Evolutionary conservation across 2,113 vertebrate species (phyloP), one percentile per base, ranked within the genome.

Genomic region (Malurus melanocephalus): DNA sequence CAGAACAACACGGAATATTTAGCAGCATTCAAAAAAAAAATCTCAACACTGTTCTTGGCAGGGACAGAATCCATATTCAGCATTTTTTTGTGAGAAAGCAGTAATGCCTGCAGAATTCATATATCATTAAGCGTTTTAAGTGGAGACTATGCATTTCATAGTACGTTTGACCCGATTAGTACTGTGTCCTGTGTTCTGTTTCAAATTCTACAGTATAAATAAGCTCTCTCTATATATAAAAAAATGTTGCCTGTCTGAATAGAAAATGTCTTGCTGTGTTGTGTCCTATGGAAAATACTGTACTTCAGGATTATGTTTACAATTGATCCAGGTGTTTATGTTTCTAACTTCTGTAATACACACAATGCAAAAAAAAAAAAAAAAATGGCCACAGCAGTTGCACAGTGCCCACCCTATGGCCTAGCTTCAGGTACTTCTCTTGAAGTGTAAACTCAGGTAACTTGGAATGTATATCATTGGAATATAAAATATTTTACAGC

Each of bases 371-470:
- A 98, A 97, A 95, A 93, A 76, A 76, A 89, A 84, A 93, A 95
- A 95, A 83, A 95, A 96, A 96, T 74, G 96, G 97, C 98, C 97
- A 97, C 97, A 97, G 78, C 96, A 96, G 94, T 98, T 97, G 98
- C 98, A 98, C 98, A 97, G 97, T 96, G 97, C 98, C 97, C 96
- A 95, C 96, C 96, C 97, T 94, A 93, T 96, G 98, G 97, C 97
- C 97, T 97, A 77, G 97, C 98, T 99, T 99, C 98, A 98, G 98
- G 98, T 99, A 98, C 98, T 98, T 98, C 97, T 98, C 96, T 97
- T 87, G 96, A 98, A 98, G 98, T 98, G 96, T 98, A 98, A 98
- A 98, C 99, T 99, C 99, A 99, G 99, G 98, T 99, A 98, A 98
- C 98, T 97, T 98, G 98, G 98, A 99, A 98, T 98, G 98, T 99